Conservation (phyloP, 2,797 vertebrate genomes). For the Rhabdomys pumilio region DNA sequence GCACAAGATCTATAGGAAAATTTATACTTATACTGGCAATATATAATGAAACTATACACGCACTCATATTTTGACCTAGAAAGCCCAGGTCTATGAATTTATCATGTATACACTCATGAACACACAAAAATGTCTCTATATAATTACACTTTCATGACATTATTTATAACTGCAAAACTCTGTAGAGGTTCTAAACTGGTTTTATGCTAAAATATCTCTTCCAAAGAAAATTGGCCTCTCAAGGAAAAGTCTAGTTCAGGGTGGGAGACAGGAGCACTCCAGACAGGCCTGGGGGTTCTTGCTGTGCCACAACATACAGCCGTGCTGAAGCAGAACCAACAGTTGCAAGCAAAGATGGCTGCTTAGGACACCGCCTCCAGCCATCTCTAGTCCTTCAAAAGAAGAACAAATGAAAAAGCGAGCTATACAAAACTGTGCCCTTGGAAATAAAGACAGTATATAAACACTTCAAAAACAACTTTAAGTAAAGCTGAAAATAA, state of each 20-base stretch:
- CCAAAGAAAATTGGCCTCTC: background rate
- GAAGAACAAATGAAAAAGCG: background rate
- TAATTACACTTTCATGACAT: background rate
- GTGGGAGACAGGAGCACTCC: background rate
- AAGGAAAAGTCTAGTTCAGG: background rate
- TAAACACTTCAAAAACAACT: slow-evolving; percentile 10
- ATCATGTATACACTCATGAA: background rate
- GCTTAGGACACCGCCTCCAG: background rate
- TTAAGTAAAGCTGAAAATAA: background rate
- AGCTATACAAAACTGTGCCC: background rate
- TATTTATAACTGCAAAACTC: slow-evolving; percentile 7
- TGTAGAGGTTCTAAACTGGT: background rate
- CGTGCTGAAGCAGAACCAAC: background rate
- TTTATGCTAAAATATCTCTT: background rate
- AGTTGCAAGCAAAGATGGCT: background rate
- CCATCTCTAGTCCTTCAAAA: background rate
- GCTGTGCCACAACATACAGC: background rate
- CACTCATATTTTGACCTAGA: slow-evolving; percentile 32
- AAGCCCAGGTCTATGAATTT: slow-evolving; percentile 48
- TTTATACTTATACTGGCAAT: slow-evolving; percentile 24
- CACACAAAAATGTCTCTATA: slow-evolving; percentile 24
- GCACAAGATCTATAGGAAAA: background rate
- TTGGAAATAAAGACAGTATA: background rate
- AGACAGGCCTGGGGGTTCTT: background rate
- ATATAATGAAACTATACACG: background rate